A percentile compares a stretch with the other conserved stretches of the same genome.
These are phyloP conservation scores for Melanostoma mellinum DNA, from an alignment of 2,888 invertebrate genomes.

Conservation along the genomic window DNA sequence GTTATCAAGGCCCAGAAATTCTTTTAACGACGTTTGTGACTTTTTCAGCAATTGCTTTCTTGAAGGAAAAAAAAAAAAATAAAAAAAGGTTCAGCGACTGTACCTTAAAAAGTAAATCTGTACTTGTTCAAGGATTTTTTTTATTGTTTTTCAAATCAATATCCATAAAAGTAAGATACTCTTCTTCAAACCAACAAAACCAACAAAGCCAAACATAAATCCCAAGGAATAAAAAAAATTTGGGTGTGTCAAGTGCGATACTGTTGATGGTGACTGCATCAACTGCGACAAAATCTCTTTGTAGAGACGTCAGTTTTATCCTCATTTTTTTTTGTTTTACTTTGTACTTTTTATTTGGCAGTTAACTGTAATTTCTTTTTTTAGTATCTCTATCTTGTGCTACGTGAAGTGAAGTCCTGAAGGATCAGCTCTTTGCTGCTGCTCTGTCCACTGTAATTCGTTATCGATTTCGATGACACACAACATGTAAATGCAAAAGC, in stretches of 20 bases:
- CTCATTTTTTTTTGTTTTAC: conserved; percentile 10
- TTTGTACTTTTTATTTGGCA: conserved; percentile 44
- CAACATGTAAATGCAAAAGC: conserved; percentile 64
- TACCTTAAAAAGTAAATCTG: too few relatives aligned
- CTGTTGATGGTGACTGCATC: conserved; percentile 7
- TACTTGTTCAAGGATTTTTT: too few relatives aligned
- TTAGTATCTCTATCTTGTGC: conserved; percentile 23
- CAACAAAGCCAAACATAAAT: conserved; percentile 51
- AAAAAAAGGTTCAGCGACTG: too few relatives aligned
- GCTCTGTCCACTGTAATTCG: conserved; percentile 18
- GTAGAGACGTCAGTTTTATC: conserved; percentile 46
- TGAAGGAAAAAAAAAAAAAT: too few relatives aligned
- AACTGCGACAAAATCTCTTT: conserved; percentile 66
- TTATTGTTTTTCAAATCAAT: too few relatives aligned
- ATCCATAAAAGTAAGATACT: background rate
- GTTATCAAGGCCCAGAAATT: too few relatives aligned
- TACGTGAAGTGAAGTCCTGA: conserved; percentile 17
- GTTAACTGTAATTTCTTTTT: conserved; percentile 41
- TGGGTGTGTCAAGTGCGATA: conserved; percentile 25
- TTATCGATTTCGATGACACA: conserved; percentile 67
- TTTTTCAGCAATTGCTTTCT: too few relatives aligned
- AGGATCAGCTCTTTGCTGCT: conserved; percentile 27
- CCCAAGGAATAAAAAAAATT: conserved; percentile 44
- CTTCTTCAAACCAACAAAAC: background rate
- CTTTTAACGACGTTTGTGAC: too few relatives aligned